A percentile compares a stretch with the other conserved stretches of the same genome.
phyloP scores from a whole-genome alignment of 2,888 invertebrate species.

The Eledona agricola region DNA sequence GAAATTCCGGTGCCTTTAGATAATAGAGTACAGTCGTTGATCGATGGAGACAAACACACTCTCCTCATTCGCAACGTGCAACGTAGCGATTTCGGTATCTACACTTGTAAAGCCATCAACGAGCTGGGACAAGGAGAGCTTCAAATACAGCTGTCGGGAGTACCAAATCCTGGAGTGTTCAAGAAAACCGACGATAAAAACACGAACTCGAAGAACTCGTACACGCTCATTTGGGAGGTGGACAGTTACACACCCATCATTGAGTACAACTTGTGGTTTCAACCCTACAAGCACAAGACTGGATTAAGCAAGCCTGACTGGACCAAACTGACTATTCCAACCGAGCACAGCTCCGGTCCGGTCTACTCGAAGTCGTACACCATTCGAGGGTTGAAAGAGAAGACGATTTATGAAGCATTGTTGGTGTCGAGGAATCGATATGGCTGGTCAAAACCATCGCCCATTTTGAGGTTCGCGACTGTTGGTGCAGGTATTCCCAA shows the following conservation, averaged over 20 bases:
- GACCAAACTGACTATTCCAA: conserved; percentile 76
- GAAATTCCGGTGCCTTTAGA: conserved; percentile 67
- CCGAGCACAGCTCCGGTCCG: conserved; percentile 72
- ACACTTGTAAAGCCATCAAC: conserved; percentile 81
- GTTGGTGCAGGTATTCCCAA: conserved; percentile 77
- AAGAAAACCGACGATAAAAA: conserved; percentile 66
- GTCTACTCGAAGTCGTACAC: conserved; percentile 81
- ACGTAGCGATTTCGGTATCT: conserved; percentile 77
- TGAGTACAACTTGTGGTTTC: conserved; percentile 72
- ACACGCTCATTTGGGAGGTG: conserved; percentile 84
- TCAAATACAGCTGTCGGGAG: conserved; percentile 77
- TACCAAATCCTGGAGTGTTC: conserved; percentile 75
- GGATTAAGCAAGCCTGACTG: conserved; percentile 67
- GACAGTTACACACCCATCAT: conserved; percentile 83
- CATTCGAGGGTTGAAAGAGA: conserved; percentile 76
- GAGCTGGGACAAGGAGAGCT: conserved; percentile 75
- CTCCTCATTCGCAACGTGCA: conserved; percentile 75
- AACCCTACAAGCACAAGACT: conserved; percentile 64
- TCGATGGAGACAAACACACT: conserved; percentile 67
- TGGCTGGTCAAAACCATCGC: conserved; percentile 85
- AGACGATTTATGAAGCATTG: conserved; percentile 80
- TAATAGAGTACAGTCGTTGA: conserved; percentile 60
- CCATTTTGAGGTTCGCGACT: conserved; percentile 79
- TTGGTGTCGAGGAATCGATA: conserved; percentile 83
- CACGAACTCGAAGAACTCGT: conserved; percentile 66